Evolutionary conservation across 2,797 vertebrate genomes (phyloP), one percentile per base, ranked within the genome.

Genomic region (Hyperoplus immaculatus): DNA sequence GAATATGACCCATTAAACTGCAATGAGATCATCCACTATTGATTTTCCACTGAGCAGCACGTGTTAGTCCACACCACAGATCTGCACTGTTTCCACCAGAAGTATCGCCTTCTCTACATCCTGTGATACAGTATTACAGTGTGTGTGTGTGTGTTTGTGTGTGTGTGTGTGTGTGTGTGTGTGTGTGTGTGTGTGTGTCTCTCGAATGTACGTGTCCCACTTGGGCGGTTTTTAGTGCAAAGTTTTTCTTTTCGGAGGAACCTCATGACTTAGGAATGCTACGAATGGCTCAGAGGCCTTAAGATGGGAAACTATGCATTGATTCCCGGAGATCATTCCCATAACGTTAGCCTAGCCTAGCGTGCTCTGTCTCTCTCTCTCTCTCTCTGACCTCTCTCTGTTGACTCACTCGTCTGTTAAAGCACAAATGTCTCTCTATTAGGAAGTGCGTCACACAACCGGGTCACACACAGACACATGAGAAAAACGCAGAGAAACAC

Each of bases 231-330:
- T 90, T 75, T 68, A 65, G 72, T 67, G 76, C 8, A 12, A 81
- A 29, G 29, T 29, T 29, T 29, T 78, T 83, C 72, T 77, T 80
- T 79, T 71, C 62, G 75, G 77, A 72, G 43, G 21, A 71, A 84
- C 84, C 89, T 92, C 92, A 93, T 91, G 89, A 89, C 89, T 93
- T 69, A 88, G 90, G 91, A 93, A 94, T 94, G 89, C 84, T 60
- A 39, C n/a, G 72, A 89, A 82, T 69, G 75, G 84, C 88, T 91
- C 83, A 80, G 87, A 89, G 83, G 85, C 86, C 85, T 90, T 89
- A 82, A 86, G 83, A 90, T 87, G 87, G 89, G 87, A 92, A 93
- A 91, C 50, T 88, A 84, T 87, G 90, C 87, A 83, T 84, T 75
- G 75, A 89, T 88, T 89, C 85, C 82, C 36, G 56, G 56, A 83